phyloP scores from a whole-genome alignment of 2,888 invertebrate species.

The Chrysomela aeneicollis region DNA sequence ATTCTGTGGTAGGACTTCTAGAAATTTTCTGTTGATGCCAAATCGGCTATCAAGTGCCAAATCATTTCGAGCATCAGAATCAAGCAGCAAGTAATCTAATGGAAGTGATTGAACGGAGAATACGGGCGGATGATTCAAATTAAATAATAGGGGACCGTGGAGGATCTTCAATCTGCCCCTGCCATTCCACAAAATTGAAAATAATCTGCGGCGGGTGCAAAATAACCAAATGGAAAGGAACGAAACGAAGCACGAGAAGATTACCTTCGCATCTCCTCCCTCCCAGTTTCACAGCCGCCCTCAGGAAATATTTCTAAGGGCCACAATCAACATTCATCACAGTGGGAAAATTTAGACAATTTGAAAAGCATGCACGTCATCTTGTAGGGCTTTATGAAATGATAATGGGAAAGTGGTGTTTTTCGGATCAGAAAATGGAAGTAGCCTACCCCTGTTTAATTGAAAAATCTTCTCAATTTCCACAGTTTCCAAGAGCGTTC shows the following conservation, averaged over 20 bases:
- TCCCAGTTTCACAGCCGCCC: not conserved
- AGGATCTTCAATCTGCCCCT: not conserved
- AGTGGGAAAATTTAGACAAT: too few relatives aligned
- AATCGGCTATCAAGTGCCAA: too few relatives aligned
- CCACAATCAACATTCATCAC: not conserved
- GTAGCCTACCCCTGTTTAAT: too few relatives aligned
- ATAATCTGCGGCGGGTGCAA: not conserved
- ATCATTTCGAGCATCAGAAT: not conserved
- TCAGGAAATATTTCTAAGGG: not conserved
- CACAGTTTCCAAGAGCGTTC: not conserved
- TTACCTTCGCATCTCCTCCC: not conserved
- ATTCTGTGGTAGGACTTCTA: too few relatives aligned
- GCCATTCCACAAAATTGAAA: conserved; percentile 1
- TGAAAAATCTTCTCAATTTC: too few relatives aligned
- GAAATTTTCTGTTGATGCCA: too few relatives aligned
- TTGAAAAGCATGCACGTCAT: too few relatives aligned
- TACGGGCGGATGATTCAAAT: not conserved
- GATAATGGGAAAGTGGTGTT: too few relatives aligned
- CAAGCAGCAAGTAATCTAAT: not conserved
- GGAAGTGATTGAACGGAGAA: not conserved
- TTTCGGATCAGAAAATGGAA: too few relatives aligned
- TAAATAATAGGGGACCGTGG: not conserved
- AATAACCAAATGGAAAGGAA: conserved; percentile 3
- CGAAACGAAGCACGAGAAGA: not conserved
- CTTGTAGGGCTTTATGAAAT: too few relatives aligned